Evolutionary conservation across 2,888 invertebrate genomes (phyloP), one percentile per base, ranked within the genome.

Genomic region (Xanthia togata): DNA sequence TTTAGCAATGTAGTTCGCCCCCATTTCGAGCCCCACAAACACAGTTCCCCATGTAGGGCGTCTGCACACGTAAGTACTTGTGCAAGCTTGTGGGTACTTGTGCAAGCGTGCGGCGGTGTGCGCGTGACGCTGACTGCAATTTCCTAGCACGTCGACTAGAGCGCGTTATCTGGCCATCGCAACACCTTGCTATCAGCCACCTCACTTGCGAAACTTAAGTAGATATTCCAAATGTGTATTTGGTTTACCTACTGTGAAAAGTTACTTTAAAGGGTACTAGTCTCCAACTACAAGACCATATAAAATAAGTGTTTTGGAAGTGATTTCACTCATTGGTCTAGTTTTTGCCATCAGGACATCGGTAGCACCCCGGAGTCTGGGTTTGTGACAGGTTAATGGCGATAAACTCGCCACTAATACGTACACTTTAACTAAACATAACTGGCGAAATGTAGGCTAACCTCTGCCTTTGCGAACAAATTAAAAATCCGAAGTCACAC

Each of bases 51-150:
- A 83, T 73, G 65, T 82, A 62, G 76, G 59, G 31, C 53, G 35
- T 53, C 11, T 71, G 20, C 8, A 60, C 41, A 59, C 35, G 20
- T 65, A 65, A 8, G 5, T 50, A 44, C 64, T 60, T 77, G 73
- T 41, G 50, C 35, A 35, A 80, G 75, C 47, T 70, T 68, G 44
- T 60, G 44, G 8, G 59, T 47, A 73, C 63, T 70, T 64, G 55
- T 57, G 41, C 63, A 69, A 60, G 79, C 38, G 50, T 70, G 81
- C 26, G 73, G 47, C 67, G 47, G 85, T 73, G 69, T 81, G 81
- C 63, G 74, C 79, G 73, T 65, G 70, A 67, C 76, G 89, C 81
- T 86, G 86, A 83, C 71, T 88, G 90, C 87, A 89, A 89, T 89
- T 89, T 89, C 89, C 89, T 87, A 76, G 44, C 76, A 73, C 76